Evolutionary conservation across 2,113 vertebrate species (phyloP).

Genomic region (Tenebrosternarchus preto): DNA sequence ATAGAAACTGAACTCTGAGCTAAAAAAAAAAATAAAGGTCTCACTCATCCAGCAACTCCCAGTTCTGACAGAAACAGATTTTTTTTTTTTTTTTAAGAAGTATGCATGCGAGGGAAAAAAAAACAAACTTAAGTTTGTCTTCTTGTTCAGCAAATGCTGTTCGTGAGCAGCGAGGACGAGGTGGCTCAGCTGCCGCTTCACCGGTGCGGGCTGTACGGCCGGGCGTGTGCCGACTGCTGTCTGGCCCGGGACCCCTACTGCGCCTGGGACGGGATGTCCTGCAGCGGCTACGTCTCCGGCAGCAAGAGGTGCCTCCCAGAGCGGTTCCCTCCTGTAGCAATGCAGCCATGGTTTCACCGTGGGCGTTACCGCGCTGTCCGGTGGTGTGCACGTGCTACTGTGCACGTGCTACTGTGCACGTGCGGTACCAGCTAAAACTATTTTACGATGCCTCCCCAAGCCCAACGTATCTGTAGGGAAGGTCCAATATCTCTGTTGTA

Average conservation of each 20-base stretch:
- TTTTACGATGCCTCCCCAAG: not conserved
- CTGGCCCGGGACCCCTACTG: conserved; percentile 86
- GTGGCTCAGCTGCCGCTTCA: conserved; percentile 79
- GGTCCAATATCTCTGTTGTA: not conserved
- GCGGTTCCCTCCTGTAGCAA: not conserved
- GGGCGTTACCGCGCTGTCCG: not conserved
- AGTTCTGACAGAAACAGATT: too few relatives aligned
- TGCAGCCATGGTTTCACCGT: not conserved
- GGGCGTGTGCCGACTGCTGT: conserved; percentile 79
- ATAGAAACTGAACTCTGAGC: too few relatives aligned
- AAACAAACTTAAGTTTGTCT: not conserved
- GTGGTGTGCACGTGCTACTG: not conserved
- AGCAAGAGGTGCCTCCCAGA: conserved; percentile 74
- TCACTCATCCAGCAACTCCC: too few relatives aligned
- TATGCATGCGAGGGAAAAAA: too few relatives aligned
- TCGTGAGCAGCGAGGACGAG: conserved; percentile 75
- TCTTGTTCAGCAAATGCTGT: conserved; percentile 76
- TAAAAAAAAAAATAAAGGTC: too few relatives aligned
- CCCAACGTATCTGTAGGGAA: not conserved
- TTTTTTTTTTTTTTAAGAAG: too few relatives aligned
- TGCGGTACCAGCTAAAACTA: not conserved
- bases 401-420: not conserved
- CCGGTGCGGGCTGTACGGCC: conserved; percentile 80
- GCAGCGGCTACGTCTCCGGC: conserved; percentile 72
- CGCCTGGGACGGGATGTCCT: conserved; percentile 81